These are phyloP conservation scores for Patella ulyssiponensis DNA, from an alignment of 2,888 invertebrate species.

Conservation along the genomic window DNA sequence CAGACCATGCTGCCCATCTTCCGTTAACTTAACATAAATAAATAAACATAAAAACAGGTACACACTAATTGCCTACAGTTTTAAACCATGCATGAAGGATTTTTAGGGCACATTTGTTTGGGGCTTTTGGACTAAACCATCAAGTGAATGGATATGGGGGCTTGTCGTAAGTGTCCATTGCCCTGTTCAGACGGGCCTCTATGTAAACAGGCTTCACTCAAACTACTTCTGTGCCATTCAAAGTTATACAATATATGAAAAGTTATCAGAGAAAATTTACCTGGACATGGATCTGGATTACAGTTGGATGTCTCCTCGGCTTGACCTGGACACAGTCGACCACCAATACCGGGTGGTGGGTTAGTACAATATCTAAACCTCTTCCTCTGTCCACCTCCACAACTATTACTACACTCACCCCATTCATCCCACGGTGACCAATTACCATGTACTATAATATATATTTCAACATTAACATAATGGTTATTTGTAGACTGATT, in stretches of 20 bases:
- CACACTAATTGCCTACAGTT: neutral
- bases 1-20: conserved; percentile 75
- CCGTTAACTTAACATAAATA: conserved; percentile 68
- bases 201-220: no score
- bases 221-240: neutral
- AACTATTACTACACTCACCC: conserved; percentile 75
- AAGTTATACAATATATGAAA: neutral
- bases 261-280: conserved; percentile 19
- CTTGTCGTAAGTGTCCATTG: no score
- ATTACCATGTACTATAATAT: conserved; percentile 59
- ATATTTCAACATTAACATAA: neutral
- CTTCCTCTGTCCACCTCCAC: conserved; percentile 75
- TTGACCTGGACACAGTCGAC: conserved; percentile 67
- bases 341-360: conserved; percentile 70
- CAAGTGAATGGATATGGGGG: no score
- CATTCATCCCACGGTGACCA: conserved; percentile 77
- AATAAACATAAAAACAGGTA: neutral
- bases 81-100: no score
- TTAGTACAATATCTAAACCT: conserved; percentile 74
- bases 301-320: conserved; percentile 62
- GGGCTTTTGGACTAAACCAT: no score
- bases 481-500: no score
- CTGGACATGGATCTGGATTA: conserved; percentile 66
- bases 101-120: no score
- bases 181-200: no score